phyloP scores from a whole-genome alignment of 2,797 vertebrate genomes.

The Pachyuromys duprasi region DNA sequence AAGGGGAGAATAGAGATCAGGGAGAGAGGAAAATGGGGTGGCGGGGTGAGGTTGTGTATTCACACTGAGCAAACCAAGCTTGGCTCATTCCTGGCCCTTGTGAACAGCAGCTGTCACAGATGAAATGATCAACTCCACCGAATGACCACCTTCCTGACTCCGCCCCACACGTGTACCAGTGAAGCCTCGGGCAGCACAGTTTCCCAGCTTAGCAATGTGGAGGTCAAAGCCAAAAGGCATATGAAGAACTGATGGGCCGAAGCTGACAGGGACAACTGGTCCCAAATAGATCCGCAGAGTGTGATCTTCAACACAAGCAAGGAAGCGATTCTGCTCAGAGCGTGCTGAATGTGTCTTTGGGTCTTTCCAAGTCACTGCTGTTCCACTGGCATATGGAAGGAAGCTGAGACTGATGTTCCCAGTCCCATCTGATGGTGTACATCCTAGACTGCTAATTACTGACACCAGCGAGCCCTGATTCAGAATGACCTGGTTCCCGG shows the following conservation, averaged over 20 bases:
- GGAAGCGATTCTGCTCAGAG: constrained; percentile 58
- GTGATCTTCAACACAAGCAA: constrained; percentile 60
- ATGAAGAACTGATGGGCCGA: constrained; percentile 71
- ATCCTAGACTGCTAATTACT: constrained; percentile 50
- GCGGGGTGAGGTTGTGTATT: background rate
- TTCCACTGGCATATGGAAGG: constrained; percentile 32
- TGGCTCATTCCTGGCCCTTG: background rate
- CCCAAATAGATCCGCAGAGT: constrained; percentile 68
- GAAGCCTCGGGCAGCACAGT: constrained; percentile 60
- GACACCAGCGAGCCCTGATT: constrained; percentile 64
- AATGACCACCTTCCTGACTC: background rate
- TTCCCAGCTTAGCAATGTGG: constrained; percentile 70
- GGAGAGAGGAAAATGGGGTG: background rate
- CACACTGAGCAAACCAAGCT: background rate
- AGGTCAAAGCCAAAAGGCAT: constrained; percentile 76
- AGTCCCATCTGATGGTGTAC: constrained; percentile 69
- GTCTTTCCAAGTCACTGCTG: constrained; percentile 52
- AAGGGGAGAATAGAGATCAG: background rate
- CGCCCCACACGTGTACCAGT: background rate
- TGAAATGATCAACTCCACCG: background rate
- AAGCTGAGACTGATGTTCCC: constrained; percentile 40
- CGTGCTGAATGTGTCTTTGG: constrained; percentile 47
- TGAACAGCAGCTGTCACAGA: background rate
- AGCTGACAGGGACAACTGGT: constrained; percentile 56
- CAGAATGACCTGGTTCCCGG: constrained; percentile 27